phyloP scores from a whole-genome alignment of 2,113 vertebrate genomes.

The Stomatorhinus ivindoensis region DNA sequence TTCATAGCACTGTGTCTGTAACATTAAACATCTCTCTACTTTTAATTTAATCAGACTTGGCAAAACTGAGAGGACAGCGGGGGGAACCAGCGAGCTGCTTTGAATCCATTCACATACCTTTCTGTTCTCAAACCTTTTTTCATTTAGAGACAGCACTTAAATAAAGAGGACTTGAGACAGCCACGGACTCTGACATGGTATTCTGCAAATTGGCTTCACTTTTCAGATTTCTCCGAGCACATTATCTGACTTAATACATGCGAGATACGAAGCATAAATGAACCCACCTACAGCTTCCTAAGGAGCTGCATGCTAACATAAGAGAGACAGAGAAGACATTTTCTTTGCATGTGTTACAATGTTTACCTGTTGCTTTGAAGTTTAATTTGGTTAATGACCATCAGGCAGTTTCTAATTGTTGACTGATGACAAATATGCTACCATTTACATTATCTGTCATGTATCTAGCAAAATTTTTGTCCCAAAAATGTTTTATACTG shows the following conservation, averaged over 20 bases:
- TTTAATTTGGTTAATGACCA: neutral
- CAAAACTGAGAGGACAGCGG: conserved; percentile 48
- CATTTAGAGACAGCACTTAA: conserved; percentile 49
- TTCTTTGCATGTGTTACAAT: neutral
- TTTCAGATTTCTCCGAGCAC: conserved; percentile 42
- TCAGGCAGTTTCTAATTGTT: neutral
- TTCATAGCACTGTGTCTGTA: neutral
- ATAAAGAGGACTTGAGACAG: conserved; percentile 41
- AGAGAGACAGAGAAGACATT: neutral
- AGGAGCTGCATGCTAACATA: neutral
- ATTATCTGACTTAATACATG: conserved; percentile 33
- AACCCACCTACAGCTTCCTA: neutral
- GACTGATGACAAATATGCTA: neutral
- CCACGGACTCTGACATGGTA: conserved; percentile 43
- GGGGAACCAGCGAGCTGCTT: conserved; percentile 46
- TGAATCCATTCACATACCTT: conserved; percentile 52
- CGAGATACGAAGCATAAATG: neutral
- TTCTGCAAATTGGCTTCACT: conserved; percentile 48
- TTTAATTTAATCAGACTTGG: conserved; percentile 1
- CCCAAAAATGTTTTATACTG: neutral
- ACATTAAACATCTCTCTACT: neutral
- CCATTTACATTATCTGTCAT: neutral
- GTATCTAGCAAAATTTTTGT: neutral
- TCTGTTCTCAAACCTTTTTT: conserved; percentile 42
- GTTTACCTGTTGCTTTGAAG: neutral